phyloP scores from a whole-genome alignment of 2,888 invertebrate species.

The Protophormia terraenovae region DNA sequence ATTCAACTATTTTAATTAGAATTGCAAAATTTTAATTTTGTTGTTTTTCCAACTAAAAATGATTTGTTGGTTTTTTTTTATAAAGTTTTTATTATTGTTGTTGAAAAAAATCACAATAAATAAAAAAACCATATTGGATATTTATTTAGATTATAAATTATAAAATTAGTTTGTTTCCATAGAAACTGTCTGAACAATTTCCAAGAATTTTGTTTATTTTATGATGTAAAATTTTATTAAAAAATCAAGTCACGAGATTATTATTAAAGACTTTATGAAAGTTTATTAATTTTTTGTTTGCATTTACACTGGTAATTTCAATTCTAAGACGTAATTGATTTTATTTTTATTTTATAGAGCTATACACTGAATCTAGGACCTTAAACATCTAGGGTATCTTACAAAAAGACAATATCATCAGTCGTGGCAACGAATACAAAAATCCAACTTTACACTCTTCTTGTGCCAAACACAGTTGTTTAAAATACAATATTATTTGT shows the following conservation, averaged over 20 bases:
- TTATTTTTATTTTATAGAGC: no score
- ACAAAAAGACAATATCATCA: no score
- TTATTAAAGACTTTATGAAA: neutral
- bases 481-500: no score
- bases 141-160: neutral
- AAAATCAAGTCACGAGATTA: slow-evolving; percentile 8
- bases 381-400: no score
- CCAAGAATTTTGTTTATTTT: neutral
- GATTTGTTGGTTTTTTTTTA: neutral
- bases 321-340: no score
- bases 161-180: slow-evolving; percentile 16
- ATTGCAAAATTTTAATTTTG: slow-evolving; percentile 48
- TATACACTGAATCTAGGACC: no score
- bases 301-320: no score
- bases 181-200: neutral
- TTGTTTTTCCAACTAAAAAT: slow-evolving; percentile 23
- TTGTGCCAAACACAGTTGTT: no score
- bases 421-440: no score
- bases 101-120: slow-evolving; percentile 17
- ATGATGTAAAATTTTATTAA: neutral
- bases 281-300: no score
- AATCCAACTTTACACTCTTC: no score
- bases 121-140: neutral
- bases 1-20: slow-evolving; percentile 55
- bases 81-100: neutral